These are phyloP conservation scores for Fregata magnificens DNA, from an alignment of 2,113 vertebrate genomes.

Conservation along the genomic window DNA sequence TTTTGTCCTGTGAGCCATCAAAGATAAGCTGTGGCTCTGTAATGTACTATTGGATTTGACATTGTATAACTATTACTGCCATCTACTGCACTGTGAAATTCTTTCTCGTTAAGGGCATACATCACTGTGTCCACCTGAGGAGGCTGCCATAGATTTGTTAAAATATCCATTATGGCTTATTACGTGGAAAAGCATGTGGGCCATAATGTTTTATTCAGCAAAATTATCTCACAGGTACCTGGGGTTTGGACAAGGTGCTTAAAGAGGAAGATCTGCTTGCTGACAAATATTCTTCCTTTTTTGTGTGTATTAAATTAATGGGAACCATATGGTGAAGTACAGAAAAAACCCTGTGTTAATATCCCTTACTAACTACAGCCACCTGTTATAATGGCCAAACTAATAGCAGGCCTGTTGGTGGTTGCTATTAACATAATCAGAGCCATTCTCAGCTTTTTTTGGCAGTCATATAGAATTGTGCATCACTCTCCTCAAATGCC, in stretches of 20 bases:
- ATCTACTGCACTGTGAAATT: background rate
- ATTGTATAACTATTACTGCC: background rate
- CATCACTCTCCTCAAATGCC: background rate
- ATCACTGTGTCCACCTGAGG: background rate
- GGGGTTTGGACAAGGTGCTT: background rate
- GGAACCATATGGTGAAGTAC: slow-evolving; percentile 37
- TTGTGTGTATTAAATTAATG: slow-evolving; percentile 21
- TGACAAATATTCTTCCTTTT: background rate
- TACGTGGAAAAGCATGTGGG: background rate
- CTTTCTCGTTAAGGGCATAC: background rate
- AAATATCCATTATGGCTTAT: background rate
- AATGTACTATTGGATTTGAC: background rate
- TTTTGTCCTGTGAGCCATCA: background rate
- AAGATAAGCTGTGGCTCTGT: background rate
- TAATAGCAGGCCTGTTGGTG: background rate
- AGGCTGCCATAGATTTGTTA: background rate
- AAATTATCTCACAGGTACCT: background rate
- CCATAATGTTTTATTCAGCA: slow-evolving; percentile 9
- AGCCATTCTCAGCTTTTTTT: background rate
- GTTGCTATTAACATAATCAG: background rate
- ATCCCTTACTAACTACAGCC: slow-evolving; percentile 19
- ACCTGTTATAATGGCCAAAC: slow-evolving; percentile 9
- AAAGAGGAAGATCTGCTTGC: slow-evolving; percentile 22
- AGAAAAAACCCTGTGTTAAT: background rate
- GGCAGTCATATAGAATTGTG: background rate